Evolutionary conservation across 2,888 invertebrate species (phyloP).

Genomic region (Lycocerus yunnanus): DNA sequence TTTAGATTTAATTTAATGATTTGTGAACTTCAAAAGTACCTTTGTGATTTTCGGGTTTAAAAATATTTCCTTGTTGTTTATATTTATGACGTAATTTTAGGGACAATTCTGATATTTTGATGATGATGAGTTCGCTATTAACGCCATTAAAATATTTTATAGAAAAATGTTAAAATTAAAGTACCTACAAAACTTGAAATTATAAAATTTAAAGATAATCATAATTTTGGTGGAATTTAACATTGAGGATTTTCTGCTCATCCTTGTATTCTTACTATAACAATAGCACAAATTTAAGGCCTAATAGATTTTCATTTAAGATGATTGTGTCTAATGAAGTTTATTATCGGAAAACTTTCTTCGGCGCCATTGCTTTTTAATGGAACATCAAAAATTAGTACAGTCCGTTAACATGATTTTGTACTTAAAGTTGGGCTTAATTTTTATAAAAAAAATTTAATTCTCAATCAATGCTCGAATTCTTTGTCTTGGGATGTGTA

Average conservation of each 20-base stretch:
- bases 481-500: not conserved
- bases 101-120: too few relatives aligned
- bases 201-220: not conserved
- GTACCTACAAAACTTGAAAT: not conserved
- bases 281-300: not conserved
- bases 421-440: not conserved
- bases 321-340: slow-evolving; percentile 12
- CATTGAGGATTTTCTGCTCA: not conserved
- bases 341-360: slow-evolving; percentile 11
- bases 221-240: not conserved
- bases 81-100: too few relatives aligned
- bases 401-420: not conserved
- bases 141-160: too few relatives aligned
- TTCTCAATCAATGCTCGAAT: not conserved
- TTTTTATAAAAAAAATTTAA: not conserved
- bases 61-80: too few relatives aligned
- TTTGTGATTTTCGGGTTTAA: too few relatives aligned
- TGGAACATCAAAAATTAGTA: not conserved
- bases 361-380: not conserved
- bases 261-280: not conserved
- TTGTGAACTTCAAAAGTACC: too few relatives aligned
- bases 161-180: not conserved
- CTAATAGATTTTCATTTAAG: not conserved
- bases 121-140: too few relatives aligned
- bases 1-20: too few relatives aligned